Base-by-base conservation (phyloP, 2,888 invertebrate species). In the Lacanobia wlatinum region DNA sequence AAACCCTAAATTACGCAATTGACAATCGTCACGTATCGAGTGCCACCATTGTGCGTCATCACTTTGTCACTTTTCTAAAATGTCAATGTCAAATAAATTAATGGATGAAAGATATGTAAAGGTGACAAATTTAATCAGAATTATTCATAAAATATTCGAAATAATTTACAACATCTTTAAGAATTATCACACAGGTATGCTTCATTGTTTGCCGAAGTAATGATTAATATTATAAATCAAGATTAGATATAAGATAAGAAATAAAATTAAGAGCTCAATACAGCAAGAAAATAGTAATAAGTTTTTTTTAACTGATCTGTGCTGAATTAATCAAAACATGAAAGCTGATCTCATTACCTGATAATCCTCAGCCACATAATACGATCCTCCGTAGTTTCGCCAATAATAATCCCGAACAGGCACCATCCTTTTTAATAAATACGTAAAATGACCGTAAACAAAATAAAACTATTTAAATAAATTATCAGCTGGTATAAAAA, bases 361-460 rank as follows among this genome's bases (percentile, higher is more conserved):
- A 76, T 70, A 73, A 8, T 85, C 66, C 52, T 80, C 74, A 21
- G 78, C 72, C 73, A 76, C 50, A 72, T 55, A 82, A 63, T 69
- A 79, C 38, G 59, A 55, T 66, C 70, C 77, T 40, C 81, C 78
- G 53, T 70, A 76, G 63, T 67, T 76, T 46, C 63, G 62, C 68
- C 76, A 73, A 55, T 78, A 83, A 56, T 78, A 79, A 77, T 89
- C 84, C 86, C 85, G 83, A 58, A 79, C 6, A 18, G 84, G 77
- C 83, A 84, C 83, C 88, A 88, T 89, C 18, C 21, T 84, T 62
- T 38, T 38, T 56, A n/a, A 21, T 10, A 18, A 59, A 9, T 16
- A 43, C 18, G 2, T 38, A 77, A 73, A 55, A 50, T 34, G 7
- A 66, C 63, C 78, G 61, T 40, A 38, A 66, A 60, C 43, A 18